Conservation (phyloP, 1,140 invertebrate species). For the Drosophila pseudoobscura region DNA sequence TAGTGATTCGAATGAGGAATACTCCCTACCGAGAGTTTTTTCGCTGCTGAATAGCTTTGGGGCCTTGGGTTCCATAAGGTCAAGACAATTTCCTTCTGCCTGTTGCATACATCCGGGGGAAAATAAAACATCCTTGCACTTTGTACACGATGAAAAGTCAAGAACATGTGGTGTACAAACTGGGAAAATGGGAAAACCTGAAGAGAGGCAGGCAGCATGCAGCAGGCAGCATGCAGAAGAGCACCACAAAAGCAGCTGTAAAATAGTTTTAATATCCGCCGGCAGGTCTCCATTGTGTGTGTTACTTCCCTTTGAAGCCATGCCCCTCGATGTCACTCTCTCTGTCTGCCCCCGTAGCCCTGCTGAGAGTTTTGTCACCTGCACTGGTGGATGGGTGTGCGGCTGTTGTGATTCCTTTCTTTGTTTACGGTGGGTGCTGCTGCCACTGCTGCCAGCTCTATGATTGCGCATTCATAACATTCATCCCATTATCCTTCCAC, state of each 20-base stretch:
- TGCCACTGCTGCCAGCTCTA: slow-evolving; percentile 36
- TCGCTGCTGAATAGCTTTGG: no score
- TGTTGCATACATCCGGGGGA: slow-evolving; percentile 38
- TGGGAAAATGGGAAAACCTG: slow-evolving; percentile 7
- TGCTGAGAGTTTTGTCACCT: slow-evolving; percentile 55
- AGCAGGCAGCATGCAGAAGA: neutral
- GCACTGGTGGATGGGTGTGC: slow-evolving; percentile 14
- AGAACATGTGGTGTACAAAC: slow-evolving; percentile 19
- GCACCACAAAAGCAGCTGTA: slow-evolving; percentile 67
- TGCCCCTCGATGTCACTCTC: slow-evolving; percentile 18
- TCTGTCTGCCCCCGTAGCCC: neutral
- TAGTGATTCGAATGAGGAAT: no score
- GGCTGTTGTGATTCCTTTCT: slow-evolving; percentile 5
- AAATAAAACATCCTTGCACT: slow-evolving; percentile 31
- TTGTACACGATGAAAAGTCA: slow-evolving; percentile 23
- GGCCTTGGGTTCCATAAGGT: slow-evolving; percentile 1
- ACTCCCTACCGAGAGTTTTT: no score
- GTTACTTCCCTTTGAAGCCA: slow-evolving; percentile 7
- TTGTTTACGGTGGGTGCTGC: slow-evolving; percentile 2
- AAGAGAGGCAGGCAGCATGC: neutral
- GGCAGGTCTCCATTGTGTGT: slow-evolving; percentile 67
- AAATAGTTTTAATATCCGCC: slow-evolving; percentile 80
- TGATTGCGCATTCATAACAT: slow-evolving; percentile 75
- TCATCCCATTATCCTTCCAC: slow-evolving; percentile 41
- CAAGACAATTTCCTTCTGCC: slow-evolving; percentile 7